A percentile compares a stretch with the other conserved stretches of the same genome.
Evolutionary conservation across 2,888 invertebrate genomes (phyloP).

Genomic region (Stenodema calcarata): DNA sequence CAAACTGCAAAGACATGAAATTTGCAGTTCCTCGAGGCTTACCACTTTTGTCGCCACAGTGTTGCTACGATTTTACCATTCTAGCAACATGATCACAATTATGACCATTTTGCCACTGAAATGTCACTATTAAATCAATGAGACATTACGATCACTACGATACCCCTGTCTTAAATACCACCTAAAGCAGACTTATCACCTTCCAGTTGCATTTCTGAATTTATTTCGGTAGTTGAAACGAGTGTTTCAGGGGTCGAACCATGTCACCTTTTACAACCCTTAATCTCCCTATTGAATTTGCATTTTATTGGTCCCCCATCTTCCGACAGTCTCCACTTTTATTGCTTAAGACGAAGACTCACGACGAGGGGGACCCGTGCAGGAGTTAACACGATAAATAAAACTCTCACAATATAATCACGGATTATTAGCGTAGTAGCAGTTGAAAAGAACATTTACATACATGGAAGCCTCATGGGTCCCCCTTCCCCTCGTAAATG

Average conservation of each 20-base stretch:
- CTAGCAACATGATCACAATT: too few relatives aligned
- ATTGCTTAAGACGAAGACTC: background rate
- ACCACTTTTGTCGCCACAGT: too few relatives aligned
- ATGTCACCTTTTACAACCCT: background rate
- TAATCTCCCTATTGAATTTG: background rate
- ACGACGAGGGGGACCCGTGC: background rate
- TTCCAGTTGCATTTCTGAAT: background rate
- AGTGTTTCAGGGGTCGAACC: background rate
- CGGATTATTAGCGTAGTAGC: constrained; percentile 14
- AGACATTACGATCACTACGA: too few relatives aligned
- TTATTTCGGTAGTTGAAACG: background rate
- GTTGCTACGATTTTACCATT: too few relatives aligned
- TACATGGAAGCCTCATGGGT: background rate
- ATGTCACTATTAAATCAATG: too few relatives aligned
- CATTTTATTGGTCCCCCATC: background rate
- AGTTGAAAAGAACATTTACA: constrained; percentile 15
- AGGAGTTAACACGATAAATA: constrained; percentile 39
- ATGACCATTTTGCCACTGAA: too few relatives aligned
- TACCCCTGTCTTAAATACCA: too few relatives aligned
- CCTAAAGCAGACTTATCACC: too few relatives aligned
- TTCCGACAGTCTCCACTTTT: background rate
- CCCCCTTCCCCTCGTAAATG: constrained; percentile 19
- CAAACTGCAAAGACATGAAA: too few relatives aligned
- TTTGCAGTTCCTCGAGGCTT: too few relatives aligned
- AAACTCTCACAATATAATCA: constrained; percentile 37